A percentile compares a stretch with the other conserved stretches of the same genome.
These are phyloP conservation scores for Coenonympha glycerion DNA, from an alignment of 2,888 invertebrate species.

Conservation along the genomic window DNA sequence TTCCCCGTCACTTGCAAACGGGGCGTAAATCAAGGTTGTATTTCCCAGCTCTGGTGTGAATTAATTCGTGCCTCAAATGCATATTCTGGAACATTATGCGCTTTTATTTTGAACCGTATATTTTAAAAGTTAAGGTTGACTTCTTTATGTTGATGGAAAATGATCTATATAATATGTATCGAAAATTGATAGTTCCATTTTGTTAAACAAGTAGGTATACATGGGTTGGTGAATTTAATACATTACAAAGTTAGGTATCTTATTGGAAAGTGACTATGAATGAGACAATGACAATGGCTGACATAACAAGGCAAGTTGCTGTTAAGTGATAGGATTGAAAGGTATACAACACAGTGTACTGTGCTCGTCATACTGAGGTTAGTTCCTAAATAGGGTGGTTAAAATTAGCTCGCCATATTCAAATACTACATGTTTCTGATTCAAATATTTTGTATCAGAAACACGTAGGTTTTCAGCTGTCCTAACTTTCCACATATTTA, in stretches of 20 bases:
- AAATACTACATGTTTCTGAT: too few relatives aligned
- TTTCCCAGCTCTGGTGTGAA: slow-evolving; percentile 16
- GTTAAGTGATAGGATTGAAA: too few relatives aligned
- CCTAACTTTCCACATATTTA: too few relatives aligned
- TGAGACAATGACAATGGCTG: too few relatives aligned
- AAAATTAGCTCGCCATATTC: too few relatives aligned
- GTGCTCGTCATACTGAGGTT: too few relatives aligned
- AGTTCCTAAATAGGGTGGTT: too few relatives aligned
- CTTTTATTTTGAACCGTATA: background rate
- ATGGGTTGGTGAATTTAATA: slow-evolving; percentile 9
- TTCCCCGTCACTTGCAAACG: slow-evolving; percentile 19
- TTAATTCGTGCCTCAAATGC: slow-evolving; percentile 20
- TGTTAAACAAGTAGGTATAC: background rate
- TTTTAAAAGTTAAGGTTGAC: background rate
- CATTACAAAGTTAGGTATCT: background rate
- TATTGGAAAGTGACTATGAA: too few relatives aligned
- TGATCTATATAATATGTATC: background rate
- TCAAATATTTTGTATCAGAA: too few relatives aligned
- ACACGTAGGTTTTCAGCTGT: too few relatives aligned
- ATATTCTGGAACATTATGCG: background rate
- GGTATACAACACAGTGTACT: too few relatives aligned
- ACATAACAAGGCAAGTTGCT: too few relatives aligned
- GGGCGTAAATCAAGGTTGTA: slow-evolving; percentile 21
- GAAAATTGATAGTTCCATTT: slow-evolving; percentile 17
- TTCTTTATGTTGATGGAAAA: background rate